Evolutionary conservation across 1,140 invertebrate species (phyloP).

Genomic region (Chionoecetes opilio): DNA sequence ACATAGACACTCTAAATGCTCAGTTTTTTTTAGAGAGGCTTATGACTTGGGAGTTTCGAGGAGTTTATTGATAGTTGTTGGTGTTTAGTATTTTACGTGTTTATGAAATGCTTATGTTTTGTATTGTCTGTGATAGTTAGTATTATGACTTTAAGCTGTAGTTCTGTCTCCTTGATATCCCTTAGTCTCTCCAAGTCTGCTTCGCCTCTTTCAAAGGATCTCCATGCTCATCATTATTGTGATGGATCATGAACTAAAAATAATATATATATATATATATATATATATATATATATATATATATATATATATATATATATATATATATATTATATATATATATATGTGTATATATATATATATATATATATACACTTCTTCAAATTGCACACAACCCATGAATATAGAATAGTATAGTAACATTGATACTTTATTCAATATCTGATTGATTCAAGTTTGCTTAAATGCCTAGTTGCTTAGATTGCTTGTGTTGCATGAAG

Average conservation of each 20-base stretch:
- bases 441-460: neutral
- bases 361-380: neutral
- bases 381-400: neutral
- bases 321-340: constrained; percentile 66
- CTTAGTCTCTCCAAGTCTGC: neutral
- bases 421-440: neutral
- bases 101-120: constrained; percentile 11
- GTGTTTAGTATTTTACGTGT: constrained; percentile 9
- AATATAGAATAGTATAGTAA: neutral
- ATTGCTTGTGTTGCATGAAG: neutral
- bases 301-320: constrained; percentile 62
- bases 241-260: neutral
- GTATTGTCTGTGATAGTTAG: constrained; percentile 1
- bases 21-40: constrained; percentile 63
- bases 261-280: constrained; percentile 62
- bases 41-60: constrained; percentile 74
- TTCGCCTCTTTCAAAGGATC: neutral
- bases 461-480: constrained; percentile 11
- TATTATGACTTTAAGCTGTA: neutral
- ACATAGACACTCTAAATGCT: constrained; percentile 36
- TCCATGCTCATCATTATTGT: neutral
- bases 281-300: constrained; percentile 62
- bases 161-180: neutral
- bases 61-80: constrained; percentile 54
- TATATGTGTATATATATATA: constrained; percentile 43